Percentiles rank a stretch among this genome's conserved stretches.
Evolutionary conservation across 1,140 invertebrate species (phyloP).

Genomic region (Cydia amplana): DNA sequence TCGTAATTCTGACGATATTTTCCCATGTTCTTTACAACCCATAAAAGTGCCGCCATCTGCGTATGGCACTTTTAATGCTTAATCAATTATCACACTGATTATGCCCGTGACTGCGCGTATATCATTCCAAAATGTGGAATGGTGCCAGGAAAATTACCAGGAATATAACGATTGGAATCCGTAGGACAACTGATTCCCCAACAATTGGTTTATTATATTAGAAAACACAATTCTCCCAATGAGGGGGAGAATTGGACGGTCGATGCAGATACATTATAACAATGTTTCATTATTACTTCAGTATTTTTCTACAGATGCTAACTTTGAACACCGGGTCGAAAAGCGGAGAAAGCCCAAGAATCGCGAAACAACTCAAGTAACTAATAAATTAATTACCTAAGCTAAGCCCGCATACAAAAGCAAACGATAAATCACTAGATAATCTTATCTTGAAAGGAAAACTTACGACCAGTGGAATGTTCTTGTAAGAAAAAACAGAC

Average conservation of each 20-base stretch:
- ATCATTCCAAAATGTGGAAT: background rate
- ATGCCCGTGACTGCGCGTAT: background rate
- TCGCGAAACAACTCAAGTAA: background rate
- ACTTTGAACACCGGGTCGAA: too few relatives aligned
- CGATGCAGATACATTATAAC: too few relatives aligned
- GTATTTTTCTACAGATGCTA: too few relatives aligned
- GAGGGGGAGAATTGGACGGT: too few relatives aligned
- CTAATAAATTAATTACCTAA: conserved; percentile 25
- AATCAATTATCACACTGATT: background rate
- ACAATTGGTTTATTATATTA: too few relatives aligned
- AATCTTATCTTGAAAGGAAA: conserved; percentile 13
- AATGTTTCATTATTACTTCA: too few relatives aligned
- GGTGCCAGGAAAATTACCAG: background rate
- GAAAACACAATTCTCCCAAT: too few relatives aligned
- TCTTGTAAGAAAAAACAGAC: background rate
- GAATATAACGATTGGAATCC: too few relatives aligned
- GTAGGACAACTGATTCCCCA: too few relatives aligned
- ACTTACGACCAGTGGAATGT: background rate
- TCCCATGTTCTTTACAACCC: conserved; percentile 7
- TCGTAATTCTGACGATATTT: conserved; percentile 1
- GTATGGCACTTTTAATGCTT: background rate
- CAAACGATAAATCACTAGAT: conserved; percentile 22
- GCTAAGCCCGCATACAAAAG: background rate
- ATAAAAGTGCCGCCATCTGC: background rate
- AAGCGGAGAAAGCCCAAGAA: background rate